A percentile compares a stretch with the other conserved stretches of the same genome.
phyloP scores from a whole-genome alignment of 2,113 vertebrate genomes.

The Telmatochromis sp. region DNA sequence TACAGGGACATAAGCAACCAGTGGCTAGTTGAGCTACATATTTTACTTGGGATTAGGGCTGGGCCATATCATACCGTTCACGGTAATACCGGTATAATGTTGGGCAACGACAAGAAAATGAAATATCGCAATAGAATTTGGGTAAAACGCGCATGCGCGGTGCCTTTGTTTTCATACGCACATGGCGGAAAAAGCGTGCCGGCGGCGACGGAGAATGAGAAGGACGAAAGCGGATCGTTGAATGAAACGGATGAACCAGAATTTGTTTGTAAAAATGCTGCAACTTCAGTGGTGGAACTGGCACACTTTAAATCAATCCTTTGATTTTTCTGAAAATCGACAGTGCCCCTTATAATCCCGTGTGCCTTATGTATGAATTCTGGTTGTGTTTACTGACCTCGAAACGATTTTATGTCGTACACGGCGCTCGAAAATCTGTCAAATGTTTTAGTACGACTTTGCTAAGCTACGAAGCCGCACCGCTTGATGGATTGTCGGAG shows the following conservation, averaged over 20 bases:
- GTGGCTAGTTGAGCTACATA: neutral
- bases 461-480: too few species aligned
- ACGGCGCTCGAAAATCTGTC: too few species aligned
- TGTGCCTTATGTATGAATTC: too few species aligned
- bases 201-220: fast-evolving
- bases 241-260: neutral
- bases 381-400: too few species aligned
- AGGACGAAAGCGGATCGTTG: fast-evolving
- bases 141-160: fast-evolving
- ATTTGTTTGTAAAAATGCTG: neutral
- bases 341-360: fast-evolving
- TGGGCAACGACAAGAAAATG: neutral
- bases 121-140: neutral
- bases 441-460: too few species aligned
- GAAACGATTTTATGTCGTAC: too few species aligned
- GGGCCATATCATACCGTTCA: fast-evolving
- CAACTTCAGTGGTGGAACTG: fast-evolving
- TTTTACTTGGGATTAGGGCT: neutral
- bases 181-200: neutral
- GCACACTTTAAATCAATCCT: too few species aligned
- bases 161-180: neutral
- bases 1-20: neutral
- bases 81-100: neutral
- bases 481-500: too few species aligned
- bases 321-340: too few species aligned